Percentiles rank a stretch among this genome's conserved stretches.
phyloP scores from a whole-genome alignment of 2,113 vertebrate genomes.

The Xerus inauris region DNA sequence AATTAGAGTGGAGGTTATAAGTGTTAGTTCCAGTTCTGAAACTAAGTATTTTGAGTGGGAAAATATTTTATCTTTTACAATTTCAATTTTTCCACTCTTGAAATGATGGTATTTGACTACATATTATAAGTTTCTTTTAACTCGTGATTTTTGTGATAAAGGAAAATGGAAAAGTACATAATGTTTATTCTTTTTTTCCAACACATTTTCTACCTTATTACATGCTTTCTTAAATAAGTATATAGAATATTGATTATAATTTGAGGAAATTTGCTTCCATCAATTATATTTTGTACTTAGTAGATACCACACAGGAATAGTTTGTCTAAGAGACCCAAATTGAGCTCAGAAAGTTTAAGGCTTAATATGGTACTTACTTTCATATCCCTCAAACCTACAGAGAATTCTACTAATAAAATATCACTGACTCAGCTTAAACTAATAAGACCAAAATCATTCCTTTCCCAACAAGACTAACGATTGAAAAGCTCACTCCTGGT shows the following conservation, averaged over 20 bases:
- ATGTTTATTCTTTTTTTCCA: not conserved
- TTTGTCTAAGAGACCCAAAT: slow-evolving; percentile 57
- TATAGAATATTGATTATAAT: not conserved
- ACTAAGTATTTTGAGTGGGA: not conserved
- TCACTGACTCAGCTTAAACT: not conserved
- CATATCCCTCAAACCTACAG: not conserved
- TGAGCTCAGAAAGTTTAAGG: not conserved
- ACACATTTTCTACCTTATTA: not conserved
- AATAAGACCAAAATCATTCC: not conserved
- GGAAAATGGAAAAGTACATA: not conserved
- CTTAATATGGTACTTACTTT: slow-evolving; percentile 41
- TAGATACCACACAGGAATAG: not conserved
- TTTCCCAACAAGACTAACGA: slow-evolving; percentile 20
- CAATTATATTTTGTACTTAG: not conserved
- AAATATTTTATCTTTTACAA: not conserved
- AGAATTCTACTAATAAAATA: slow-evolving; percentile 15
- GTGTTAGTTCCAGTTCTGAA: not conserved
- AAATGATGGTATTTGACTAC: not conserved
- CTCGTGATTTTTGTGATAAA: not conserved
- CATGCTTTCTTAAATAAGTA: not conserved
- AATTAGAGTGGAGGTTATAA: not conserved
- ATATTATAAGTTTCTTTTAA: not conserved
- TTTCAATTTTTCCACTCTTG: not conserved
- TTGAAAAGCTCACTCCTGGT: accelerated
- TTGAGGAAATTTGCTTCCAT: not conserved